Evolutionary conservation across 2,797 vertebrate genomes (phyloP), one percentile per base, ranked within the genome.

Genomic region (Catamblyrhynchus diadema): DNA sequence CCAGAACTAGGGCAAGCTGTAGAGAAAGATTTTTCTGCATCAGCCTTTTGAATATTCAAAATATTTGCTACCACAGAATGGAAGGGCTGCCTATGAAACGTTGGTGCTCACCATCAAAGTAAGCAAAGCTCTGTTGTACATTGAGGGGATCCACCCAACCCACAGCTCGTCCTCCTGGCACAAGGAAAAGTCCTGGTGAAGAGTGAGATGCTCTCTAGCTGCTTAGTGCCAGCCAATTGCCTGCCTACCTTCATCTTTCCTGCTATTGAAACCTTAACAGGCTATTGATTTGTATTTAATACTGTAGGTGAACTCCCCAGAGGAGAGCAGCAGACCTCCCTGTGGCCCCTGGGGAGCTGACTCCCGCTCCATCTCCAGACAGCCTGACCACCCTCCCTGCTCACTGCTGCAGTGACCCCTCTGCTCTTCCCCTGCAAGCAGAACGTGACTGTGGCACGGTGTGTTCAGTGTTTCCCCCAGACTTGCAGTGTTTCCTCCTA

Each of bases 391-490:
- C 5, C 23, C 2, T 2, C 53, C 14, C 47, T 4, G 12, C 81
- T 47, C 61, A 3, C n/a, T 30, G 80, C 16, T 5, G 9, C 70
- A n/a, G 66, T 0, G 0, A 60, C 10, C 9, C 20, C 80, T 67
- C 80, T 51, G 75, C 60, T 62, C 14, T 51, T 66, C 8, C 0
- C 24, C 72, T 12, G 1, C 23, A 10, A 6, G 9, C 47, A 23
- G 8, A 73, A 57, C 4, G 28, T 16, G 22, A 28, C 8, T 0
- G 2, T 0, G 1, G 45, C 32, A 37, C 2, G 0, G 4, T 6
- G 28, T 1, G 1, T 6, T 33, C 32, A 19, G 7, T 1, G 16
- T 2, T 30, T 74, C 10, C 69, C 4, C 3, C 28, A 42, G 15
- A 81, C 6, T 17, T 48, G 15, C 1, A 56, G 11, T 12, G 11